These are phyloP conservation scores for Discoglossus pictus DNA, from an alignment of 2,797 vertebrate genomes.

Conservation along the genomic window DNA sequence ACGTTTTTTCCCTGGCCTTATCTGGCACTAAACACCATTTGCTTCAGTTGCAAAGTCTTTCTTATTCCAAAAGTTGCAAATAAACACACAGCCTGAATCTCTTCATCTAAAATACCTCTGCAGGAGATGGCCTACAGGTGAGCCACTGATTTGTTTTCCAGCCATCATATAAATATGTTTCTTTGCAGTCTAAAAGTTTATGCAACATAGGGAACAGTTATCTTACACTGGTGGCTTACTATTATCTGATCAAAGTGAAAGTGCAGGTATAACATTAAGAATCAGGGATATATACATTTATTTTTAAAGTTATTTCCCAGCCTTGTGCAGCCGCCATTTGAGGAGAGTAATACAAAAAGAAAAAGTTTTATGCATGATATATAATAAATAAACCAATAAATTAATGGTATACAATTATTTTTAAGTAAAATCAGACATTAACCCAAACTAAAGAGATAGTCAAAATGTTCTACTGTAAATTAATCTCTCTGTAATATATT, in stretches of 20 bases:
- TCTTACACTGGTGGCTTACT: background rate
- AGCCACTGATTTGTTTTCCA: conserved; percentile 5
- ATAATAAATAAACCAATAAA: no score
- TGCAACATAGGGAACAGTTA: conserved; percentile 12
- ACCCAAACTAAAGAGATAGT: no score
- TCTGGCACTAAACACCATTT: conserved; percentile 30
- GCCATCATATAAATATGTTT: background rate
- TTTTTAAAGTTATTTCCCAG: no score
- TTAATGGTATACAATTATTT: no score
- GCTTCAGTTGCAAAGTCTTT: conserved; percentile 32
- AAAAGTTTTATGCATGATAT: no score
- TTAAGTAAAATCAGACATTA: no score
- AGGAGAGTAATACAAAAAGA: no score
- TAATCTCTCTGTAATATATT: no score
- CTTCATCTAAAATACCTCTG: conserved; percentile 24
- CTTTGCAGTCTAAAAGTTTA: background rate
- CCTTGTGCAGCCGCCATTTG: no score
- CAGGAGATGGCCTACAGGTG: conserved; percentile 26
- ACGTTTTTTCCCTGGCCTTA: conserved; percentile 11
- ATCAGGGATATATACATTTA: no score
- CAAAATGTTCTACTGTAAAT: no score
- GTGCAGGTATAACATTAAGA: no score
- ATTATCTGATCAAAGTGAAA: background rate
- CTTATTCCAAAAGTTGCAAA: conserved; percentile 32
- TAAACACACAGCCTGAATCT: conserved; percentile 19